Conservation (phyloP, 2,888 invertebrate genomes). For the Lycophotia porphyrea region DNA sequence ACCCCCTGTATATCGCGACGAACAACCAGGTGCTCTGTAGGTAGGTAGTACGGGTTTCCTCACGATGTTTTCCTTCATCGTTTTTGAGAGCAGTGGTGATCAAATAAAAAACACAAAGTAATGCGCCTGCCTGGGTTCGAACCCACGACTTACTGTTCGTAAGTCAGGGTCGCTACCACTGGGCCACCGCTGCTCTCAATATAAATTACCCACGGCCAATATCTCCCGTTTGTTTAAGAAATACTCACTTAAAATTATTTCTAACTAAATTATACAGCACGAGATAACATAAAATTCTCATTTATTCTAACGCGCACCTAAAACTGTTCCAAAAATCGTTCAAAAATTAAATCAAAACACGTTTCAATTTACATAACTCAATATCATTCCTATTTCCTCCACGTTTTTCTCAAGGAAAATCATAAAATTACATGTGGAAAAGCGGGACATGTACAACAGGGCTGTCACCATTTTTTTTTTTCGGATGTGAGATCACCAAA, state of each 20-base stretch:
- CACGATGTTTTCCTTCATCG: no score
- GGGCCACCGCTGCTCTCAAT: no score
- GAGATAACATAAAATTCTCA: slow-evolving; percentile 18
- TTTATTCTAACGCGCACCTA: slow-evolving; percentile 20
- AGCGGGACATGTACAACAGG: background rate
- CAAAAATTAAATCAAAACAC: slow-evolving; percentile 46
- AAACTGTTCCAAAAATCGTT: slow-evolving; percentile 20
- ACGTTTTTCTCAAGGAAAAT: slow-evolving; percentile 17
- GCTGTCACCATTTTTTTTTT: no score
- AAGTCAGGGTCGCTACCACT: no score
- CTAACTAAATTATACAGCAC: background rate
- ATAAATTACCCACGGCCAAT: background rate
- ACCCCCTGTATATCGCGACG: background rate
- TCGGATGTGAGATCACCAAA: no score
- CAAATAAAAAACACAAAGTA: no score
- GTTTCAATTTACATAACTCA: slow-evolving; percentile 51
- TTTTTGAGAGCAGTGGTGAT: no score
- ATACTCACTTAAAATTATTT: background rate
- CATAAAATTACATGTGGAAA: slow-evolving; percentile 28
- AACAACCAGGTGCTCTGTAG: background rate
- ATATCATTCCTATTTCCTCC: slow-evolving; percentile 32
- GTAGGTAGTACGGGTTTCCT: no score
- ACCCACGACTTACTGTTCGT: no score
- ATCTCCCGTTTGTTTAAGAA: background rate
- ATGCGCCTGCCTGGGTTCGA: no score